These are phyloP conservation scores for Mesorhabditis belari DNA, from an alignment of 2,888 invertebrate species.

Conservation along the genomic window DNA sequence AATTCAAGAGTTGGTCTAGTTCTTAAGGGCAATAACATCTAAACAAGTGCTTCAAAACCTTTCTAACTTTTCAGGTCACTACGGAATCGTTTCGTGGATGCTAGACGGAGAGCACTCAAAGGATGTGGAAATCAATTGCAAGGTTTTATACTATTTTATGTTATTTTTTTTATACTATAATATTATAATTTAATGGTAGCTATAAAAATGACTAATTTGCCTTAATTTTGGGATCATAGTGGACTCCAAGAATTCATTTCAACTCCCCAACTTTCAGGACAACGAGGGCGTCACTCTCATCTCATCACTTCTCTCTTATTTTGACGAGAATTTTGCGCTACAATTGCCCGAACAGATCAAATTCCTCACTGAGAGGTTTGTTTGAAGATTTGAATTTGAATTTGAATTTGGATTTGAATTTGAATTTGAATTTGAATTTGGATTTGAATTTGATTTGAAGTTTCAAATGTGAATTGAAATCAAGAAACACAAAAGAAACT, in stretches of 20 bases:
- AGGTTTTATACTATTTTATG: too few relatives aligned
- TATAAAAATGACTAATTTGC: too few relatives aligned
- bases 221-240: background rate
- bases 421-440: too few relatives aligned
- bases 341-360: slow-evolving; percentile 23
- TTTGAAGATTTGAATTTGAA: too few relatives aligned
- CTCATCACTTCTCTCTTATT: slow-evolving; percentile 21
- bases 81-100: slow-evolving; percentile 33
- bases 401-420: too few relatives aligned
- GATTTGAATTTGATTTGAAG: too few relatives aligned
- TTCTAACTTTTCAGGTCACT: slow-evolving; percentile 21
- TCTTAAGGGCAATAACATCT: background rate
- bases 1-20: background rate
- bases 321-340: slow-evolving; percentile 16
- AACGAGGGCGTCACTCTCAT: slow-evolving; percentile 33
- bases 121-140: slow-evolving; percentile 29
- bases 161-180: too few relatives aligned
- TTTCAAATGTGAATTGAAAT: background rate
- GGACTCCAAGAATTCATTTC: background rate
- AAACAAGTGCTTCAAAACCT: background rate
- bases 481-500: background rate
- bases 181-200: too few relatives aligned
- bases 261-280: slow-evolving; percentile 10
- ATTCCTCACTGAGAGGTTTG: slow-evolving; percentile 20
- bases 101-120: slow-evolving; percentile 20